These are phyloP conservation scores for Pelecanus crispus DNA, from an alignment of 2,113 vertebrate genomes.

Conservation along the genomic window DNA sequence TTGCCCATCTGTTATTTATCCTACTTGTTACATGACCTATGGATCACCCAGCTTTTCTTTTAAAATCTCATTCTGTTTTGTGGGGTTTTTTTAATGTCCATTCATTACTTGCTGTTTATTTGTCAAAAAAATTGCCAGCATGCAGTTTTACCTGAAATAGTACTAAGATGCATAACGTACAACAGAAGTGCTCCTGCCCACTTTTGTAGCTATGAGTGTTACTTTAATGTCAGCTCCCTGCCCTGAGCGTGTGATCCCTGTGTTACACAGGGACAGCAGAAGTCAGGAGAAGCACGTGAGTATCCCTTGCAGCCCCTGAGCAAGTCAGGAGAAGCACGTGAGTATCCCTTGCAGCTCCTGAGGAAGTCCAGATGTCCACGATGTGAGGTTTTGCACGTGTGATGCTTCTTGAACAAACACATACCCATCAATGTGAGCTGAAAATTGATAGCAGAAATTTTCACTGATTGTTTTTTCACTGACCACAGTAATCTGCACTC, in stretches of 20 bases:
- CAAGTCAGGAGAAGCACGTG: neutral
- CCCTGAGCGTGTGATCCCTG: neutral
- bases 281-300: neutral
- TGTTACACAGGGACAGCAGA: neutral
- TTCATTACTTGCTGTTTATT: neutral
- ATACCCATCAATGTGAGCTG: neutral
- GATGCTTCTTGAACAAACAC: neutral
- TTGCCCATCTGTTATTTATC: constrained; percentile 57
- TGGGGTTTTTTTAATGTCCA: neutral
- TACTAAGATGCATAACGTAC: neutral
- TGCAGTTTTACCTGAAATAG: neutral
- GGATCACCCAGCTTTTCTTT: constrained; percentile 28
- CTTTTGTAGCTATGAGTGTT: neutral
- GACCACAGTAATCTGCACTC: neutral
- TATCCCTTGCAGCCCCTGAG: neutral
- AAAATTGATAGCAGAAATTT: neutral
- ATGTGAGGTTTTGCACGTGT: neutral
- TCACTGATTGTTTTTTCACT: neutral
- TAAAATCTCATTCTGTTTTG: neutral
- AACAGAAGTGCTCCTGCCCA: neutral
- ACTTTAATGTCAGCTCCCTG: neutral
- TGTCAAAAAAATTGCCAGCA: neutral
- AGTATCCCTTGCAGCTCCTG: neutral
- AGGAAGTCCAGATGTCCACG: neutral
- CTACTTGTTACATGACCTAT: constrained; percentile 9